Evolutionary conservation across 2,113 vertebrate genomes (phyloP), one percentile per base, ranked within the genome.

Genomic region (Odontophorus gujanensis): DNA sequence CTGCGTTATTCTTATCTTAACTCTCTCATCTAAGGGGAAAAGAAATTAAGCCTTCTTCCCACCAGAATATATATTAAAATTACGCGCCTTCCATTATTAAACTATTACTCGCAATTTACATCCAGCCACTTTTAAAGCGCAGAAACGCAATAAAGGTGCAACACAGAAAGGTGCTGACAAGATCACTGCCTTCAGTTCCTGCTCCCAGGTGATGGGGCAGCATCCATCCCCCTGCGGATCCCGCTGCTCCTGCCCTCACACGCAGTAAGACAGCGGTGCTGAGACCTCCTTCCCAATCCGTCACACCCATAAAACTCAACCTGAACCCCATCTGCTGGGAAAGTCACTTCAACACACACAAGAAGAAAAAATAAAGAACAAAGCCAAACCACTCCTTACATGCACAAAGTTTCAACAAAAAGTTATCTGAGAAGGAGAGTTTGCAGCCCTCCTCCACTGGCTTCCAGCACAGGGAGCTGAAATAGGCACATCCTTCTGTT

Each of bases 41-140:
- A 73, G 18, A 92, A 85, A 82, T 79, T 19, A 82, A 82, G 50
- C 34, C 42, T 40, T 43, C 62, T 87, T 62, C 36, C 72, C 38
- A 50, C 16, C 50, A 66, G 63, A 92, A 92, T 63, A 79, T 50
- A 77, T 42, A 91, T 67, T 89, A 79, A 71, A 89, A 89, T 84
- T 78, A 84, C 19, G 11, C 62, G 25, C 25, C 17, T 76, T 73
- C 59, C 4, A 1, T 74, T 79, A 84, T 73, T 75, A 96, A 90
- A 89, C 78, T 62, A 72, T 94, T 79, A 89, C 21, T 57, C 0
- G 0, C 48, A 81, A 86, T 84, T 89, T 90, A 73, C 61, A 92
- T 65, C 65, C 83, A 89, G 45, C 21, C n/a, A 59, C 72, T 83
- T 81, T n/a, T 30, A 68, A 93, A 90, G 92, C 3, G 19, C 38